These are phyloP conservation scores for Nymphalis polychloros DNA, from an alignment of 2,888 invertebrate genomes.

Conservation along the genomic window DNA sequence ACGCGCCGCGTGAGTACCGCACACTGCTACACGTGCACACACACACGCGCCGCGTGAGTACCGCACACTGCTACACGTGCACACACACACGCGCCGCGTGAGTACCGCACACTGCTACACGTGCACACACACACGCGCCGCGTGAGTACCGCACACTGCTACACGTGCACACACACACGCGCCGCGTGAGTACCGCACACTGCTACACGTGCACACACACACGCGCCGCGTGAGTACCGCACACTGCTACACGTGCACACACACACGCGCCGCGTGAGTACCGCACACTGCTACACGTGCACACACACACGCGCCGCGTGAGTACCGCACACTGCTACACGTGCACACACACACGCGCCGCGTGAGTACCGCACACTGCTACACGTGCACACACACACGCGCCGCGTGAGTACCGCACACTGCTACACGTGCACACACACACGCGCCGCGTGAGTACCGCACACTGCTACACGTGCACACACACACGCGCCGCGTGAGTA, in stretches of 20 bases:
- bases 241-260: neutral
- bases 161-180: slow-evolving; percentile 16
- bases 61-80: neutral
- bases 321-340: neutral
- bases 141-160: neutral
- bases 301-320: slow-evolving; percentile 22
- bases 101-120: neutral
- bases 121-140: slow-evolving; percentile 18
- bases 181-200: slow-evolving; percentile 7
- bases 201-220: slow-evolving; percentile 9
- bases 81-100: slow-evolving; percentile 22
- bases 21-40: neutral
- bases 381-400: slow-evolving; percentile 16
- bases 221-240: slow-evolving; percentile 11
- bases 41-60: slow-evolving; percentile 19
- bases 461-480: neutral
- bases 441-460: slow-evolving; percentile 11
- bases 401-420: slow-evolving; percentile 7
- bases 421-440: slow-evolving; percentile 9
- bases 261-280: slow-evolving; percentile 19
- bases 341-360: slow-evolving; percentile 18
- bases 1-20: slow-evolving; percentile 11
- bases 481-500: slow-evolving; percentile 19
- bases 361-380: neutral
- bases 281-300: neutral